Evolutionary conservation across 2,888 invertebrate genomes (phyloP).

Genomic region (Parasteatoda lunata): DNA sequence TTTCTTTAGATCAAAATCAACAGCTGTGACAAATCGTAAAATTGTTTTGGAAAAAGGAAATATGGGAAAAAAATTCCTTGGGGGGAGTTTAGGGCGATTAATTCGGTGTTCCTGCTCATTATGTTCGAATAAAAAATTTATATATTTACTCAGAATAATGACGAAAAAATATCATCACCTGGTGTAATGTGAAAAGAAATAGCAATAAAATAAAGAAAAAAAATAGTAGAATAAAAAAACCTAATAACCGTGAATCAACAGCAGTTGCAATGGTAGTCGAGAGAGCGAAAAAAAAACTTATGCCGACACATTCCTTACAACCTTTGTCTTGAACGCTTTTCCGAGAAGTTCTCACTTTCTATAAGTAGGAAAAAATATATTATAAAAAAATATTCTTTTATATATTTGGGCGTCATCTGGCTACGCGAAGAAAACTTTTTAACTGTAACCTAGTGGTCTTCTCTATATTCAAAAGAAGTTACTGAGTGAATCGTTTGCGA

Average conservation of each 20-base stretch:
- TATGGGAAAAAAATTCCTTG: constrained; percentile 3
- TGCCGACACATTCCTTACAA: constrained; percentile 18
- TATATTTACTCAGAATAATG: neutral
- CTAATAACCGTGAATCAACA: constrained; percentile 14
- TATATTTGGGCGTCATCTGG: constrained; percentile 52
- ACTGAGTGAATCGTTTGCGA: constrained; percentile 16
- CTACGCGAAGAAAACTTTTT: constrained; percentile 21
- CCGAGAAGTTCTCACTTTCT: constrained; percentile 10
- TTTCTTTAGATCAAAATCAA: constrained; percentile 10
- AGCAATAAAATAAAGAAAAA: constrained; percentile 27
- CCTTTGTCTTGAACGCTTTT: constrained; percentile 38
- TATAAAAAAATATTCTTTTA: constrained; percentile 19
- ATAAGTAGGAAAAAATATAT: constrained; percentile 2
- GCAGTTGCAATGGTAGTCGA: neutral
- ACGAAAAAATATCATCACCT: constrained; percentile 33
- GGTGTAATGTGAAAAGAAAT: neutral
- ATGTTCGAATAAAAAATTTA: constrained; percentile 8
- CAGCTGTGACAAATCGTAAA: constrained; percentile 34
- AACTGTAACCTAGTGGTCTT: neutral
- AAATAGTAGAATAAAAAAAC: constrained; percentile 8
- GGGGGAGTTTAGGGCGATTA: constrained; percentile 46
- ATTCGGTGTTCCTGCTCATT: constrained; percentile 58
- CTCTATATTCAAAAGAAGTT: constrained; percentile 41
- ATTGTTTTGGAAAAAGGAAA: neutral
- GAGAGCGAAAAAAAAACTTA: constrained; percentile 5